Evolutionary conservation across 2,888 invertebrate species (phyloP), one percentile per base, ranked within the genome.

Genomic region (Rhagonycha fulva): DNA sequence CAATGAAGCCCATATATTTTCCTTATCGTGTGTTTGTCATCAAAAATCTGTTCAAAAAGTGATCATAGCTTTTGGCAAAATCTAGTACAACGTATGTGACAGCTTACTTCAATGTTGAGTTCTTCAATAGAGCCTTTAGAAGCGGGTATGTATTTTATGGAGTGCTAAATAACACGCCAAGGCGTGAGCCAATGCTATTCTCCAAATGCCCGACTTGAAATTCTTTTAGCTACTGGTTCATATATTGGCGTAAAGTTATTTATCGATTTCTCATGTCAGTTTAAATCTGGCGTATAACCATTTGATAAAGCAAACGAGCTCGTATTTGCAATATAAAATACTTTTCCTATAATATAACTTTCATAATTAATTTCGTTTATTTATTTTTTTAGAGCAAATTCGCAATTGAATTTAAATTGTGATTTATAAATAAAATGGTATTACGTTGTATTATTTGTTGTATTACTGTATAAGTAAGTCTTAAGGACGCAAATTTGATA

Each of bases 211-310:
- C 78, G 79, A 78, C 79, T 79, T 78, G 79, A 82, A 82, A 82
- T 82, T 81, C 81, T 80, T 82, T 81, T 80, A 81, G 76, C 78
- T 77, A 72, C 75, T 72, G 78, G 79, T 82, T 82, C 81, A 81
- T 81, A 81, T 79, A 79, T 82, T 80, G 79, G 81, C 72, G 78
- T 71, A 72, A 80, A 74, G 81, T 82, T 82, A 82, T 81, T 82
- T 82, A 82, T 82, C 80, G 82, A 82, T 82, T 82, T 80, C 68
- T 71, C 75, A 69, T 73, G 76, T 71, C 76, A 76, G 76, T 75
- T 77, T 75, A 77, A 77, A 77, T 77, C 74, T 76, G 76, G 73
- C 72, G 62, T 76, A 72, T 70, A 76, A 76, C 72, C 76, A 68
- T 62, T 67, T 70, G 23, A 26, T 14, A 14, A 61, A 70, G 73